Evolutionary conservation across 2,888 invertebrate genomes (phyloP), one percentile per base, ranked within the genome.

Genomic region (Lottia gigantea): DNA sequence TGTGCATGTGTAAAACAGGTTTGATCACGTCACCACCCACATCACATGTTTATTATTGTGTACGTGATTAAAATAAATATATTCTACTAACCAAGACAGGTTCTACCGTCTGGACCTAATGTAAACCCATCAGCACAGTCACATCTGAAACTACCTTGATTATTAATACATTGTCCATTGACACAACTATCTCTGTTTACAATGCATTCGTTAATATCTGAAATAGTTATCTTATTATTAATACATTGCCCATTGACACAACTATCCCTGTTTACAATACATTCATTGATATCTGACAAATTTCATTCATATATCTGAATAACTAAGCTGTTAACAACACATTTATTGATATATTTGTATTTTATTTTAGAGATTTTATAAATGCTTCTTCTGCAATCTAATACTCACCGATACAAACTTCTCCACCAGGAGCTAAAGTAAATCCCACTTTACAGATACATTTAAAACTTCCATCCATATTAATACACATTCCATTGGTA

Each of bases 381-480:
- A n/a, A n/a, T n/a, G n/a, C n/a, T 31, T 31, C 6, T 31, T 8
- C 7, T 40, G 40, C 11, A 40, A 8, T 40, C 1, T 11, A 2
- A 11, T 46, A 40, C 84, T 80, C 86, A 93, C 94, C 94, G 78
- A 94, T 89, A 85, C 95, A 95, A 26, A 93, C 92, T 83, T 94
- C 90, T 62, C 95, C 95, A 85, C 94, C 94, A 40, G 92, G 76
- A 7, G 82, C 93, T 12, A 95, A 89, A 79, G 92, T 91, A 90
- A 92, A 95, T 61, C 95, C 95, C 25, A 91, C 91, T 88, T 93
- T 93, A 89, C 95, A 95, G 67, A 92, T 91, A 88, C 95, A 96
- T 85, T 93, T 93, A 90, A 92, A 95, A 3, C 95, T 94, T 55
- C 94, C 95, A 82, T 94, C 93, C 89, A 94, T 92, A 81, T 95